Evolutionary conservation across 1,140 invertebrate genomes (phyloP).

Genomic region (Calosoma granatense): DNA sequence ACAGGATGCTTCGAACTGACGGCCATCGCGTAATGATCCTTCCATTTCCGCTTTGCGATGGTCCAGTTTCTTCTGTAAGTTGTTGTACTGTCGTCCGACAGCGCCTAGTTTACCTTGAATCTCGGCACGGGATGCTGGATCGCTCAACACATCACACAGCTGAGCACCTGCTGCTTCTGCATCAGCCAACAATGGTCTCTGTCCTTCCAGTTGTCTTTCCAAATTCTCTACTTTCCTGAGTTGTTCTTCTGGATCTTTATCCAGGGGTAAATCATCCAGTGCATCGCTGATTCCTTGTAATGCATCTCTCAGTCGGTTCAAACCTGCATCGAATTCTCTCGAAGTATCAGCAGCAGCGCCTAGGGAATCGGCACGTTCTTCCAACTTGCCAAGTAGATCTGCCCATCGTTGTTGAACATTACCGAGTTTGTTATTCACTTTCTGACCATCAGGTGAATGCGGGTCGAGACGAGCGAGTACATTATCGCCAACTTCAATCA

Average conservation of each 20-base stretch:
- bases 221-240: constrained; percentile 75
- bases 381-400: constrained; percentile 65
- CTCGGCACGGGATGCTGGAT: constrained; percentile 80
- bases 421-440: constrained; percentile 54
- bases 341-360: constrained; percentile 82
- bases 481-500: constrained; percentile 68
- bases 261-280: constrained; percentile 68
- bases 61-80: constrained; percentile 80
- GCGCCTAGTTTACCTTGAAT: constrained; percentile 79
- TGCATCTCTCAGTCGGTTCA: constrained; percentile 67
- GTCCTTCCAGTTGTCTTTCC: constrained; percentile 78
- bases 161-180: constrained; percentile 78
- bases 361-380: constrained; percentile 71
- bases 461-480: constrained; percentile 61
- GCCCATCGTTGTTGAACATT: constrained; percentile 67
- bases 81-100: constrained; percentile 72
- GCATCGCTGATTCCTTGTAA: constrained; percentile 78
- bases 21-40: constrained; percentile 67
- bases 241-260: constrained; percentile 79
- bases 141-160: constrained; percentile 79
- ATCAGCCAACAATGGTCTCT: constrained; percentile 76
- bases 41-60: constrained; percentile 84
- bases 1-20: constrained; percentile 79
- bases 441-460: constrained; percentile 61
- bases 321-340: constrained; percentile 79